Percentiles rank a stretch among this genome's conserved stretches.
Conservation (phyloP, 2,888 invertebrate species). For the Liposcelis brunnea region DNA sequence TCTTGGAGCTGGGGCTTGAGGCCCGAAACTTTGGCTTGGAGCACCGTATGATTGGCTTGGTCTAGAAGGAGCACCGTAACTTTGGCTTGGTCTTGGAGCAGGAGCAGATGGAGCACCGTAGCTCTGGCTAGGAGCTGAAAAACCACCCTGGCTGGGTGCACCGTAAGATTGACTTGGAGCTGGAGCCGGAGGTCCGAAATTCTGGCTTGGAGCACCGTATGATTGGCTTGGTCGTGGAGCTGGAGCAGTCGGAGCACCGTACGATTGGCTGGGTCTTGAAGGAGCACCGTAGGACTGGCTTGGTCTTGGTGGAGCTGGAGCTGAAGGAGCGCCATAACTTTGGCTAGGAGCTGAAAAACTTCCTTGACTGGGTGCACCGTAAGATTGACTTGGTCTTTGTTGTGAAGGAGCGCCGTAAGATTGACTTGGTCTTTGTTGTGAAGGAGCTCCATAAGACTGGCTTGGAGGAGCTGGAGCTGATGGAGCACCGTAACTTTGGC, state of each 20-base stretch:
- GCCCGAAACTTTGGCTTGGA: background rate
- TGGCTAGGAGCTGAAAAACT: background rate
- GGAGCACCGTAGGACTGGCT: background rate
- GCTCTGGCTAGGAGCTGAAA: background rate
- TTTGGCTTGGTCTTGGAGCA: background rate
- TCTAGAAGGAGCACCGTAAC: background rate
- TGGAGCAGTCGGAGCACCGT: background rate
- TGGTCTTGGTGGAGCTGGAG: conserved; percentile 1
- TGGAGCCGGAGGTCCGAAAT: conserved; percentile 1
- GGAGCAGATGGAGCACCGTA: background rate
- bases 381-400: background rate
- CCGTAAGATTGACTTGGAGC: background rate
- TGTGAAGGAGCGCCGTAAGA: background rate
- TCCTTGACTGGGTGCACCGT: background rate
- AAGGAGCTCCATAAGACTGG: background rate
- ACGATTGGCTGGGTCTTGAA: background rate
- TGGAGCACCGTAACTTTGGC: background rate
- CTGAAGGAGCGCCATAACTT: background rate
- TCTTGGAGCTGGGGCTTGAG: background rate
- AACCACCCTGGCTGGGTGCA: background rate
- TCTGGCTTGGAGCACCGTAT: background rate
- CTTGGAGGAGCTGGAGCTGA: background rate
- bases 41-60: background rate
- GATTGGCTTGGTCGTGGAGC: background rate
- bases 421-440: background rate